Conservation (phyloP, 2,113 vertebrate species). For the Odocoileus hemionus region DNA sequence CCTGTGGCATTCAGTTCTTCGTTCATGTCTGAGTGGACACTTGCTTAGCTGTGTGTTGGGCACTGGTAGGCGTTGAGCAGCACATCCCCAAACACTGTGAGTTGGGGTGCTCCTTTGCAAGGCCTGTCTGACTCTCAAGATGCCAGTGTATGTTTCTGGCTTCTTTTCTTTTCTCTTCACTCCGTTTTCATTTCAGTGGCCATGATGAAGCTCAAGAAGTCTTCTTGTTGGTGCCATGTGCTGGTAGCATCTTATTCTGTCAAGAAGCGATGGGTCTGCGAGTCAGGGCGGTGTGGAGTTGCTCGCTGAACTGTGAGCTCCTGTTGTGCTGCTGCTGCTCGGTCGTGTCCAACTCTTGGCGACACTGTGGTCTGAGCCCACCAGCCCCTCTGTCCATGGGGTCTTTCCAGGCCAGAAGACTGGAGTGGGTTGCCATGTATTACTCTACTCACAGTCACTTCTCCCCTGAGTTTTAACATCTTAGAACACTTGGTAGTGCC, state of each 20-base stretch:
- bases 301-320: background rate
- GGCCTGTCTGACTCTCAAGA: background rate
- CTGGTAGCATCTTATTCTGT: background rate
- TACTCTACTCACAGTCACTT: background rate
- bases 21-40: fast-evolving
- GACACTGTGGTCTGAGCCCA: background rate
- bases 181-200: background rate
- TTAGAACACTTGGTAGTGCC: background rate
- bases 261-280: background rate
- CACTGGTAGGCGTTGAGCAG: background rate
- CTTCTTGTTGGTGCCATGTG: background rate
- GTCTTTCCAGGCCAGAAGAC: background rate
- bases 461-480: background rate
- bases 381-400: background rate
- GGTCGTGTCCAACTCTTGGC: background rate
- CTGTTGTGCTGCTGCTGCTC: background rate
- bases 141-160: background rate
- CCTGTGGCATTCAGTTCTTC: fast-evolving
- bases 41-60: background rate
- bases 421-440: background rate
- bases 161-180: background rate
- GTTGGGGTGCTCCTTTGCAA: background rate
- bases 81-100: fast-evolving
- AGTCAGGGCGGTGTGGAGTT: background rate
- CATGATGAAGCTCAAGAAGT: background rate